Evolutionary conservation across 2,797 vertebrate genomes (phyloP).

Genomic region (Falco berigora): DNA sequence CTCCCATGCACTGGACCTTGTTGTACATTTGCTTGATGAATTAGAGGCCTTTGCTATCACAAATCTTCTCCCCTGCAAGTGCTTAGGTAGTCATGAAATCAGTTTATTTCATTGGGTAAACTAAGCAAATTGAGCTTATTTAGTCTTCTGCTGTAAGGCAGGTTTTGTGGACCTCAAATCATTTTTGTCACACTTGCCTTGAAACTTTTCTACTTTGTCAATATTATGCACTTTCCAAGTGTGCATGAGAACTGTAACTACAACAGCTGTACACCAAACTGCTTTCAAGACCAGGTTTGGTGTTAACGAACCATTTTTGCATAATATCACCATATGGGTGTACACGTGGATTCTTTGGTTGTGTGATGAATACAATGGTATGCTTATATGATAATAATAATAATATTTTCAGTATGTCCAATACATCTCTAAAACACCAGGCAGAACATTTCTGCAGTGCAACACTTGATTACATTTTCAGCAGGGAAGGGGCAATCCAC

Average conservation of each 20-base stretch:
- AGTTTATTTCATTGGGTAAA: background rate
- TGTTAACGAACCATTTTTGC: background rate
- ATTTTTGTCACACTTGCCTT: background rate
- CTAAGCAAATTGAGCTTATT: background rate
- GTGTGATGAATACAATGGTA: background rate
- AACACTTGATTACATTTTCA: background rate
- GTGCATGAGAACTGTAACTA: background rate
- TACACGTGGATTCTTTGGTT: background rate
- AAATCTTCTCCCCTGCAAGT: background rate
- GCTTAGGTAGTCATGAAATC: background rate
- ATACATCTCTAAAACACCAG: background rate
- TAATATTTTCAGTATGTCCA: no score
- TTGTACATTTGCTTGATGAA: background rate
- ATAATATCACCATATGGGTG: background rate
- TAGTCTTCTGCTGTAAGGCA: background rate
- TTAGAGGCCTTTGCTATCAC: background rate
- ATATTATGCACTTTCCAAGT: accelerated
- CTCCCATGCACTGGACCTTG: background rate
- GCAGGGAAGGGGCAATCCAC: background rate
- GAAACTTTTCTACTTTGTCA: background rate
- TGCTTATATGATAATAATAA: background rate
- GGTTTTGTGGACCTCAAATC: background rate
- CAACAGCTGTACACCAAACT: background rate
- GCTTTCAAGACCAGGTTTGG: background rate
- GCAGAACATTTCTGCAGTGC: background rate